phyloP scores from a whole-genome alignment of 2,113 vertebrate genomes.

The Gorsachius goisagi region DNA sequence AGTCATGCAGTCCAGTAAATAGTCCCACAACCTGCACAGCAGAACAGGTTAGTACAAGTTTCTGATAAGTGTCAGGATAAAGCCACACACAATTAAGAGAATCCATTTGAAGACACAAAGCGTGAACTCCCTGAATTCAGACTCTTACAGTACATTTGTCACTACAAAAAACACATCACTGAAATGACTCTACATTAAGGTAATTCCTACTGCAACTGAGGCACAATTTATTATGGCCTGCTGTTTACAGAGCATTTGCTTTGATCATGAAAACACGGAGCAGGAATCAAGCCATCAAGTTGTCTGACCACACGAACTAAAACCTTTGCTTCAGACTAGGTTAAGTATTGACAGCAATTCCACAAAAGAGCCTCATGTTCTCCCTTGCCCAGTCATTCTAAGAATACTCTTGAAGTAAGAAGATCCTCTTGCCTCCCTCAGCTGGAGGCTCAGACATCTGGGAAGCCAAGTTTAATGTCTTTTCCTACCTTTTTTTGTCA shows the following conservation, averaged over 20 bases:
- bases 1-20: not conserved
- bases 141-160: fast-evolving
- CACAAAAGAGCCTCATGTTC: not conserved
- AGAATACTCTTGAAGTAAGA: not conserved
- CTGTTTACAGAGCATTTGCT: not conserved
- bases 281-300: not conserved
- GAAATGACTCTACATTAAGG: not conserved
- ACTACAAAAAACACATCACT: not conserved
- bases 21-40: not conserved
- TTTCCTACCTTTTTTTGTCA: not conserved
- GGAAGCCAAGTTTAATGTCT: not conserved
- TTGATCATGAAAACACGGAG: not conserved
- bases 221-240: not conserved
- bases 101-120: not conserved
- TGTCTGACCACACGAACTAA: not conserved
- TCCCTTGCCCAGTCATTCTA: not conserved
- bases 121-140: not conserved
- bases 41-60: not conserved
- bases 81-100: not conserved
- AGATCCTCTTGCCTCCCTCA: not conserved
- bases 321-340: not conserved
- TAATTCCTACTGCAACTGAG: not conserved
- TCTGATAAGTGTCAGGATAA: not conserved
- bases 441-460: not conserved
- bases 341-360: not conserved